Conservation (phyloP, 2,113 vertebrate genomes). For the Hippocampus zosterae region DNA sequence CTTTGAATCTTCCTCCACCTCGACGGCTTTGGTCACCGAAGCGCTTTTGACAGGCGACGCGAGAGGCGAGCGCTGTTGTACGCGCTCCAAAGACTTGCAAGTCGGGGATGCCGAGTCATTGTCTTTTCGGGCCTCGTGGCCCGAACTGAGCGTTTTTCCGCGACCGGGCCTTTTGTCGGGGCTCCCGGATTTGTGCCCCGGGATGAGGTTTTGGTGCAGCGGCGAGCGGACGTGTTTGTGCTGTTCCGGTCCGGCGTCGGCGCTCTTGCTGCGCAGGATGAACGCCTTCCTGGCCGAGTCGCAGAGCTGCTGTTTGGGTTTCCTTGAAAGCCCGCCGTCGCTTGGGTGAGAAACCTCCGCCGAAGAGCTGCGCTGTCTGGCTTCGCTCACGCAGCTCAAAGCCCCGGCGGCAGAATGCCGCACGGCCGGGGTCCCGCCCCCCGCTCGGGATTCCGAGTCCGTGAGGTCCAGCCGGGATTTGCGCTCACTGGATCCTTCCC, state of each 20-base stretch:
- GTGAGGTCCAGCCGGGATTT: slow-evolving; percentile 76
- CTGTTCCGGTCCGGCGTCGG: slow-evolving; percentile 60
- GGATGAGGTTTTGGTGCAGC: slow-evolving; percentile 71
- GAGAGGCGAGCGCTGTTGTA: slow-evolving; percentile 66
- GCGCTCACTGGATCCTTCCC: slow-evolving; percentile 61
- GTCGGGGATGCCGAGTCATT: slow-evolving; percentile 21
- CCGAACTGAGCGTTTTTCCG: slow-evolving; percentile 73
- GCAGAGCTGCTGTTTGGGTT: slow-evolving; percentile 56
- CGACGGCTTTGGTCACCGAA: slow-evolving; percentile 66
- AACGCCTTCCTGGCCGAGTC: slow-evolving; percentile 60
- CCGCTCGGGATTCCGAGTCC: slow-evolving; percentile 26
- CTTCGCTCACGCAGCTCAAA: slow-evolving; percentile 69
- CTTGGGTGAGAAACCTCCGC: slow-evolving; percentile 67
- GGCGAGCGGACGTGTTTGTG: slow-evolving; percentile 62
- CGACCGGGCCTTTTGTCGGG: slow-evolving; percentile 68
- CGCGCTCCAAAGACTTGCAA: slow-evolving; percentile 58
- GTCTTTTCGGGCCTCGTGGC: slow-evolving; percentile 69
- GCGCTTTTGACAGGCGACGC: slow-evolving; percentile 72
- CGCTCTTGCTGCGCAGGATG: slow-evolving; percentile 52
- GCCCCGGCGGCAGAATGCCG: slow-evolving; percentile 74
- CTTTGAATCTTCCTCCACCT: slow-evolving; percentile 52
- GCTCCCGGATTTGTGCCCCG: slow-evolving; percentile 49
- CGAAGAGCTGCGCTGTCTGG: slow-evolving; percentile 60
- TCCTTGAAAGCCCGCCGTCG: slow-evolving; percentile 58
- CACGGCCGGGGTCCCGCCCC: slow-evolving; percentile 50